phyloP scores from a whole-genome alignment of 37 sponge, comb jelly and placozoan genomes.

The Theonella swinhoei region DNA sequence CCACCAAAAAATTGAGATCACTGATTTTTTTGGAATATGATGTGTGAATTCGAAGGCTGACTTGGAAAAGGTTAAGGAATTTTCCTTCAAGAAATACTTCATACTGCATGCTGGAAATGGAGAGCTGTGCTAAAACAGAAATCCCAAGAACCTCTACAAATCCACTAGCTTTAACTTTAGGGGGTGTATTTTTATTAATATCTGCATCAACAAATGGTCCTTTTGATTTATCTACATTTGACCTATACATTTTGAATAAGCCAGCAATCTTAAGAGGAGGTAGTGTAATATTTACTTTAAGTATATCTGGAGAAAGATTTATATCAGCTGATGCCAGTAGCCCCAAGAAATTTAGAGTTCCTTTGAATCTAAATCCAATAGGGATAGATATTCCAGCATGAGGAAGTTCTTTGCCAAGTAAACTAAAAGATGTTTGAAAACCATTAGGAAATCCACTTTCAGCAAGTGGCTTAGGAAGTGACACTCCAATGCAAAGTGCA shows the following conservation, averaged over 20 bases:
- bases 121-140: not conserved
- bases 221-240: not conserved
- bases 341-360: not conserved
- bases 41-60: not conserved
- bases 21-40: not conserved
- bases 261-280: not conserved
- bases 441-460: conserved; percentile 12
- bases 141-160: not conserved
- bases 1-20: not conserved
- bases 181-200: not conserved
- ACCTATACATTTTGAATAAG: not conserved
- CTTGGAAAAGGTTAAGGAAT: not conserved
- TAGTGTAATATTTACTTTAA: not conserved
- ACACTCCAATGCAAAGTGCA: not conserved
- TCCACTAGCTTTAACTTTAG: not conserved
- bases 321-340: not conserved
- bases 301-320: not conserved
- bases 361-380: not conserved
- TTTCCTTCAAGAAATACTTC: not conserved
- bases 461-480: not conserved
- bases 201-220: not conserved
- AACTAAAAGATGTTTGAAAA: not conserved
- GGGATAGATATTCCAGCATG: not conserved
- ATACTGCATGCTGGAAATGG: not conserved
- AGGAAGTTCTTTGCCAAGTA: not conserved